Percentiles rank a stretch among this genome's conserved stretches.
These are phyloP conservation scores for Ladona fulva DNA, from an alignment of 1,140 invertebrate species.

Conservation along the genomic window DNA sequence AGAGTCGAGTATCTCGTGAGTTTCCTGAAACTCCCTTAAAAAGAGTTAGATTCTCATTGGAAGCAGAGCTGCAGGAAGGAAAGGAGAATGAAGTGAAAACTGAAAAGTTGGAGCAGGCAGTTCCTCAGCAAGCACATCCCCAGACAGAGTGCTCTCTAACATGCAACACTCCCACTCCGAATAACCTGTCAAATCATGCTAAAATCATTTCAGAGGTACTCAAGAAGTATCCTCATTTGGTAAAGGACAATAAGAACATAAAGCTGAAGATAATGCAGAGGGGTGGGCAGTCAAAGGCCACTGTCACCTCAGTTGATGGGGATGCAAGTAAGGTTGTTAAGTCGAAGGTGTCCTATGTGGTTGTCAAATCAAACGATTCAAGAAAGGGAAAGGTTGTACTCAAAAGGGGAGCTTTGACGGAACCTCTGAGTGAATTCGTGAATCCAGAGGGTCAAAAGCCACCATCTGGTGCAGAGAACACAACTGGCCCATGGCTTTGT, in stretches of 20 bases:
- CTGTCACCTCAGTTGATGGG: constrained; percentile 21
- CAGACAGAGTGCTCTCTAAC: not conserved
- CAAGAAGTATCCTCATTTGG: constrained; percentile 78
- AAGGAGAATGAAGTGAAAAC: constrained; percentile 30
- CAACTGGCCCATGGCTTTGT: constrained; percentile 54
- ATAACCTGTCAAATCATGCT: constrained; percentile 52
- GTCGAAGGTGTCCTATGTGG: constrained; percentile 41
- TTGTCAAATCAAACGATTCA: constrained; percentile 40
- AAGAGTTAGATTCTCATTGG: constrained; percentile 39
- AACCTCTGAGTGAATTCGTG: constrained; percentile 25
- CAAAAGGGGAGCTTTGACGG: constrained; percentile 28
- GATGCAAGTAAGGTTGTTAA: constrained; percentile 24
- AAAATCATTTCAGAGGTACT: constrained; percentile 78
- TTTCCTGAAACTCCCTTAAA: constrained; percentile 31
- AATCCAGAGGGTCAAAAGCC: constrained; percentile 29
- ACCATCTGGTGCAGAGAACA: constrained; percentile 30
- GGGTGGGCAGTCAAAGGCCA: constrained; percentile 32
- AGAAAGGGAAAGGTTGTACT: constrained; percentile 29
- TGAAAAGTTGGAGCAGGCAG: not conserved
- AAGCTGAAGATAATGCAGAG: constrained; percentile 69
- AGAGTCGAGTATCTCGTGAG: constrained; percentile 23
- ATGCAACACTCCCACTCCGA: not conserved
- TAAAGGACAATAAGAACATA: constrained; percentile 79
- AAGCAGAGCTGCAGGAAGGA: constrained; percentile 34
- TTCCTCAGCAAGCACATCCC: not conserved